Percentiles rank a stretch among this genome's conserved stretches.
Evolutionary conservation across 2,113 vertebrate species (phyloP).

Genomic region (Lanius collurio): DNA sequence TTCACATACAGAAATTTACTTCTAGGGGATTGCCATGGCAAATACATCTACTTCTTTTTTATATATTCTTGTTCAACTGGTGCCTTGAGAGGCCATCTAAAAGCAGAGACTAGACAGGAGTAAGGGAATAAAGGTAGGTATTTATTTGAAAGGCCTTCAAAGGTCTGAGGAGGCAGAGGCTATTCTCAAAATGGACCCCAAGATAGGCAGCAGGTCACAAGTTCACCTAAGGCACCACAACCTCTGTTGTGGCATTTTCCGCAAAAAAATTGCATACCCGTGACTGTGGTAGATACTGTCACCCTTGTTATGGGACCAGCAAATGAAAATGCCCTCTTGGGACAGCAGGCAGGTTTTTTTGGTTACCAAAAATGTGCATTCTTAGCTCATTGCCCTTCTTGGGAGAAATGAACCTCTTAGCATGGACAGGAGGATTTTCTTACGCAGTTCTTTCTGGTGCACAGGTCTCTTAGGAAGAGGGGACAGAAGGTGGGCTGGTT

Average conservation of each 20-base stretch:
- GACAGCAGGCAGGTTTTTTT: background rate
- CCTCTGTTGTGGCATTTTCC: background rate
- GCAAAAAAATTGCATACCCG: rapidly evolving
- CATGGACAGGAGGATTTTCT: background rate
- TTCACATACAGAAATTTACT: background rate
- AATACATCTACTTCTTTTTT: background rate
- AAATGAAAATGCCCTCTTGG: background rate
- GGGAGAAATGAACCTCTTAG: background rate
- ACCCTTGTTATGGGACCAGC: background rate
- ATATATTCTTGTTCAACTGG: background rate
- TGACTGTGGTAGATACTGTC: background rate
- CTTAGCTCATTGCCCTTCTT: background rate
- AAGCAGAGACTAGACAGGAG: too few species aligned
- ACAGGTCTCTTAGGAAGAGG: background rate
- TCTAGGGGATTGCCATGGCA: background rate
- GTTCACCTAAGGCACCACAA: too few species aligned
- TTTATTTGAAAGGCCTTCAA: too few species aligned
- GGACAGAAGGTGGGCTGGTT: background rate
- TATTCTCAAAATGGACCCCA: too few species aligned
- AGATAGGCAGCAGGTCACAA: too few species aligned
- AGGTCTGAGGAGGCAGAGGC: too few species aligned
- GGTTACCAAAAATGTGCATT: background rate
- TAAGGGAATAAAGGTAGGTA: too few species aligned
- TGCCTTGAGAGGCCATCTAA: too few species aligned
- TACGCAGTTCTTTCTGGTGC: rapidly evolving